Conservation (phyloP, 2,888 invertebrate species). For the Liodrosophila aerea region DNA sequence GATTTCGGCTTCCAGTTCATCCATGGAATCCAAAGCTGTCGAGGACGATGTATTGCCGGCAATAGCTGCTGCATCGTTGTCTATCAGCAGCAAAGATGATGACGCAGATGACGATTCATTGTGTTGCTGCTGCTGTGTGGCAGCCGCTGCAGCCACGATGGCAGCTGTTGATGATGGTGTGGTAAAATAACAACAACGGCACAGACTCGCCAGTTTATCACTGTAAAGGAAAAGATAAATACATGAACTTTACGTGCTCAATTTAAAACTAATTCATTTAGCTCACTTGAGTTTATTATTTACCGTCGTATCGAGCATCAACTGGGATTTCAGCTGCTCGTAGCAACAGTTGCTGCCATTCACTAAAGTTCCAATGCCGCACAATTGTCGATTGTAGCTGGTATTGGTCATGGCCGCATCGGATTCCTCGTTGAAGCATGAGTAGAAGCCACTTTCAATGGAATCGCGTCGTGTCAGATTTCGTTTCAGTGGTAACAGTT, state of each 20-base stretch:
- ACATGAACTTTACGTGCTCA: not conserved
- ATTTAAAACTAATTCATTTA: no score
- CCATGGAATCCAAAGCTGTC: slow-evolving; percentile 84
- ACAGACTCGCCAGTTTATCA: slow-evolving; percentile 81
- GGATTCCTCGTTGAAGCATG: slow-evolving; percentile 91
- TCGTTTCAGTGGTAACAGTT: slow-evolving; percentile 67
- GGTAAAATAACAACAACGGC: slow-evolving; percentile 81
- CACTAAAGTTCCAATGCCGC: slow-evolving; percentile 63
- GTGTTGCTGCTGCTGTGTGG: slow-evolving; percentile 55
- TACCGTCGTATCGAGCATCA: slow-evolving; percentile 71
- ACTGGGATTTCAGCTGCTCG: slow-evolving; percentile 79
- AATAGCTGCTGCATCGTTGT: slow-evolving; percentile 83
- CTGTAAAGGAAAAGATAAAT: slow-evolving; percentile 39
- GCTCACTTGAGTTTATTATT: slow-evolving; percentile 74
- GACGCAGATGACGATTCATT: slow-evolving; percentile 83
- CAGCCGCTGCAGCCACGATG: slow-evolving; percentile 59
- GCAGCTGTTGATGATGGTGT: slow-evolving; percentile 61
- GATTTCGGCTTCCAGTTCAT: slow-evolving; percentile 84
- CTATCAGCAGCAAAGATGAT: slow-evolving; percentile 84
- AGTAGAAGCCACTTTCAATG: slow-evolving; percentile 95
- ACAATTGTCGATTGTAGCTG: slow-evolving; percentile 70
- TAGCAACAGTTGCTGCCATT: slow-evolving; percentile 74
- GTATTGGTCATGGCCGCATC: slow-evolving; percentile 85
- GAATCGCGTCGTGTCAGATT: slow-evolving; percentile 89
- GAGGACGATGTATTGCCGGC: slow-evolving; percentile 72